These are phyloP conservation scores for Morelia viridis DNA, from an alignment of 2,797 vertebrate genomes.

Conservation along the genomic window DNA sequence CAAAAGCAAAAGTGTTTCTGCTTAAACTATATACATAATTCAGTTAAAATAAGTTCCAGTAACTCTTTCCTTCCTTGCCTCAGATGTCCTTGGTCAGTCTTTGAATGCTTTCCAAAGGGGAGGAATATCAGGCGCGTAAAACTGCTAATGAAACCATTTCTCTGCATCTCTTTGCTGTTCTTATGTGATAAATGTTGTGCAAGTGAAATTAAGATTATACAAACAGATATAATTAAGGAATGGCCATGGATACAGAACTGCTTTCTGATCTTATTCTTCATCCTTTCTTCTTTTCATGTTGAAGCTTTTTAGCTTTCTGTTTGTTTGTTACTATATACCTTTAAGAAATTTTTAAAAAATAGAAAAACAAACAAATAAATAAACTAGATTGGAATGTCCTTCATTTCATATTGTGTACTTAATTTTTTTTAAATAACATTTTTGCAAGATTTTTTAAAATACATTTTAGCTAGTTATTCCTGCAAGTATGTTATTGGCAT, in stretches of 20 bases:
- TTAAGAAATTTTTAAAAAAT: no score
- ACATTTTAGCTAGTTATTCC: neutral
- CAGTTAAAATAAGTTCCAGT: neutral
- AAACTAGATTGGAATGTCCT: neutral
- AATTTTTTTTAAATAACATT: neutral
- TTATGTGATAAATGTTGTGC: neutral
- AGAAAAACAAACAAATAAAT: no score
- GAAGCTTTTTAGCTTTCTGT: no score
- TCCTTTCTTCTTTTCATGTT: no score
- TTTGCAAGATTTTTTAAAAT: neutral
- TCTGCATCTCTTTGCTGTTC: neutral
- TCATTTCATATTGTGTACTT: neutral
- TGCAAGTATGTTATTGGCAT: neutral
- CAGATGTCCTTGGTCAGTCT: neutral
- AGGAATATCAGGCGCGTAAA: no score
- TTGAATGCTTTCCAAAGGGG: neutral
- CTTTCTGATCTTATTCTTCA: no score
- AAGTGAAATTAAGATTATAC: neutral
- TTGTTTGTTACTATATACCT: no score
- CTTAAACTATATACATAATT: neutral
- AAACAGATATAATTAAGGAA: neutral
- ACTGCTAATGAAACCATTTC: neutral
- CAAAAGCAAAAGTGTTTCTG: neutral
- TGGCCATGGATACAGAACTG: no score
- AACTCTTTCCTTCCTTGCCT: neutral